Base-by-base conservation (phyloP, 2,113 vertebrate genomes). In the Chionis minor region DNA sequence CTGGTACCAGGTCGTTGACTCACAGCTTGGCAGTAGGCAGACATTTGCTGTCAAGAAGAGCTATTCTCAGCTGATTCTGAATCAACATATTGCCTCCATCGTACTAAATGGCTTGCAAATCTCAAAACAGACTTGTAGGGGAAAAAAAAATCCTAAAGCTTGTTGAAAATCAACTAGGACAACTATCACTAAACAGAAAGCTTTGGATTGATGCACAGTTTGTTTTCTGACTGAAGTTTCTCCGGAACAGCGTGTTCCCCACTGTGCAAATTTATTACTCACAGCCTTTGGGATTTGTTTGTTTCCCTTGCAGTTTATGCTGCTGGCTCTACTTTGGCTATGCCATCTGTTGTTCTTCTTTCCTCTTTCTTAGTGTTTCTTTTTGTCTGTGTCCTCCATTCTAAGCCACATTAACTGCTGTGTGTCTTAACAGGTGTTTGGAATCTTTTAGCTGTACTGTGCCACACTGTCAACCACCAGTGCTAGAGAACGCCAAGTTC, bases 221-320 rank as follows among this genome's bases (percentile, higher is more conserved):
- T 96, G 63, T 93, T 97, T 96, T 96, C 94, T 89, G 91, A 96
- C 82, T 95, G 91, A 97, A 94, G 87, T 91, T 96, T 94, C 92
- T 97, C 72, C 92, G 92, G 93, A 96, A 94, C 28, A 83, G 49
- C 38, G 67, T 95, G 67, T 94, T 95, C 93, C 97, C 97, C 58
- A 88, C 97, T 97, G 92, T 83, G 96, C 82, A 95, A 93, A 95
- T 96, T 97, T 92, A 96, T 95, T 96, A 92, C 89, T 94, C 6
- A 1, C 78, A 92, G 94, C 92, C 97, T 94, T 94, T 80, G 94
- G 80, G 88, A 95, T 94, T 96, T 97, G 92, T 95, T 97, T 98
- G 84, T 97, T 97, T 97, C 88, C 77, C 86, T 97, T 96, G 59
- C 70, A 96, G 78, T 96, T 94, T 88, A 72, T 70, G 91, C 87